Percentiles rank a stretch among this genome's conserved stretches.
Conservation (phyloP, 2,113 vertebrate genomes). For the Indicator indicator region DNA sequence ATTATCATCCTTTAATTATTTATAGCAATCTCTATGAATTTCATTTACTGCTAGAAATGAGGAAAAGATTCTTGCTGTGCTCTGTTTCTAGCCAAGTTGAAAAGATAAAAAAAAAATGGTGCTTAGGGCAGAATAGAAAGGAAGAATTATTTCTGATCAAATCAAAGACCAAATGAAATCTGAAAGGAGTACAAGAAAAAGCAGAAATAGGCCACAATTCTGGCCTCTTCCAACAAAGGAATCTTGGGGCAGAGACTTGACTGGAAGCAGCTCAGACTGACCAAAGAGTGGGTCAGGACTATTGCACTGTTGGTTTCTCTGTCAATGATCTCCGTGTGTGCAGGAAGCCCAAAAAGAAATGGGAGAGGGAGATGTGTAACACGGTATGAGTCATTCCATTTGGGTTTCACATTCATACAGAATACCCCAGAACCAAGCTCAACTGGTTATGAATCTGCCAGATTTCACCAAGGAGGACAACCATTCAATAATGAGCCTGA, state of each 20-base stretch:
- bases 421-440: neutral
- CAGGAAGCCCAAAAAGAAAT: neutral
- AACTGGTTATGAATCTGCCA: neutral
- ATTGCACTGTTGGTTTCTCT: neutral
- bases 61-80: neutral
- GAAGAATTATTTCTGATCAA: neutral
- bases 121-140: neutral
- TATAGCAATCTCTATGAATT: neutral
- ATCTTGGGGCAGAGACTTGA: neutral
- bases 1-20: constrained; percentile 23
- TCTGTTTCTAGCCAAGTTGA: neutral
- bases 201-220: neutral
- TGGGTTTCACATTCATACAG: neutral
- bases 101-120: neutral
- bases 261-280: neutral
- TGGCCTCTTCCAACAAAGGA: neutral
- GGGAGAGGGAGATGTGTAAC: neutral
- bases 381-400: neutral
- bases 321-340: neutral
- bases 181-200: neutral
- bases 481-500: neutral
- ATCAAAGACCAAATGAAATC: neutral
- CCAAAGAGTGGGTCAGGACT: neutral
- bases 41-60: constrained; percentile 3
- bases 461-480: neutral